Conservation (phyloP, 2,888 invertebrate species). For the Dicyrtoma fusca region DNA sequence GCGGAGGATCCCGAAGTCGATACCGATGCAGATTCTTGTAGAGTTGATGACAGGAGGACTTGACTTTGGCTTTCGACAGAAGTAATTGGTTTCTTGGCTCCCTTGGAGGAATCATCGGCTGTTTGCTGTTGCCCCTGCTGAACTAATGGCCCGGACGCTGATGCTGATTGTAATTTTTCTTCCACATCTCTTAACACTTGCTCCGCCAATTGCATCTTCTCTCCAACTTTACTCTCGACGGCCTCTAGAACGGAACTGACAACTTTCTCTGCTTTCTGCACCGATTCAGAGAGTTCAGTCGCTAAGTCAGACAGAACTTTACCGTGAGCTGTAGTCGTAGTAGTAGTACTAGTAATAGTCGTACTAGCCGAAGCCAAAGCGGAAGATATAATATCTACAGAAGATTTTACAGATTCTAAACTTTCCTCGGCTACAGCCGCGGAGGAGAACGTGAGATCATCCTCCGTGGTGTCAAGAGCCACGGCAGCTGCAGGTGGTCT, state of each 20-base stretch:
- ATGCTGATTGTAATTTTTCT: conserved; percentile 12
- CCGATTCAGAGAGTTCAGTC: neutral
- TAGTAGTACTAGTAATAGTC: too few species aligned
- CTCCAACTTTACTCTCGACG: conserved; percentile 35
- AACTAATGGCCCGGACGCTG: neutral
- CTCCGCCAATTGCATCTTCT: conserved; percentile 40
- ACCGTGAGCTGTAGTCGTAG: too few species aligned
- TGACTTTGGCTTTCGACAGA: neutral
- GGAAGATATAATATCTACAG: neutral
- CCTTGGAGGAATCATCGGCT: neutral
- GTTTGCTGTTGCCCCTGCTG: too few species aligned
- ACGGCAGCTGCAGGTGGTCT: too few species aligned
- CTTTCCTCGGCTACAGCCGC: too few species aligned
- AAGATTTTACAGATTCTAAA: too few species aligned
- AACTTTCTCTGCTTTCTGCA: conserved; percentile 25
- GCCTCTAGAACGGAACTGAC: conserved; percentile 21
- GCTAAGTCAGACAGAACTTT: neutral
- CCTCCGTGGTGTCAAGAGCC: too few species aligned
- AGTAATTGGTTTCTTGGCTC: neutral
- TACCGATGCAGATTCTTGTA: too few species aligned
- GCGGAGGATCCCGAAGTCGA: too few species aligned
- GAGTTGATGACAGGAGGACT: neutral
- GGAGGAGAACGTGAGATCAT: too few species aligned
- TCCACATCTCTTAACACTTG: conserved; percentile 40
- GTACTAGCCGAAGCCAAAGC: neutral